Base-by-base conservation (phyloP, 2,888 invertebrate genomes). In the Aricia artaxerxes region DNA sequence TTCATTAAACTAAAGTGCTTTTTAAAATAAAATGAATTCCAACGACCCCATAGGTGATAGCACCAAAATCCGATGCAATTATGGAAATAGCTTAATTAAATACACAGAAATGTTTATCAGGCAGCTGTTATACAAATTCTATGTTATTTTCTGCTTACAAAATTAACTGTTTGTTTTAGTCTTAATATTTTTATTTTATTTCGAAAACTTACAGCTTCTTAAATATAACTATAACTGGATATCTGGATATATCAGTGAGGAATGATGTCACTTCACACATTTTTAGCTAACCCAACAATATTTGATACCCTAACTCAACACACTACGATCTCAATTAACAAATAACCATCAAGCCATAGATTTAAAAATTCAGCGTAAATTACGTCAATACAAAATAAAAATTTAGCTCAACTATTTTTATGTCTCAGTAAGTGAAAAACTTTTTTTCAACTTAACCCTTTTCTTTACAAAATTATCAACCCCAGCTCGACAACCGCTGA, bases 51-150 rank as follows among this genome's bases (percentile, higher is more conserved):
- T 75, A 76, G 53, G 53, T 76, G 76, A 76, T 57, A 35, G 16
- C 44, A 57, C 38, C 44, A 16, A 76, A 35, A 16, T 53, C 31
- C 76, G 13, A 16, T 76, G 57, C 35, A 76, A 76, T 57, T 76
- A 76, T 76, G 76, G 76, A 76, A 76, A 76, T 76, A 57, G 83
- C 82, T 83, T 83, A 84, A 85, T 86, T 86, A 87, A 85, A 57
- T 57, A 16, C 57, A 16, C 86, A 84, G 83, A 82, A 83, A 84
- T 84, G 84, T 84, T 84, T 83, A 85, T 85, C 84, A 83, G 82
- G 35, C 31, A 13, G 49, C 72, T 73, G 16, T 79, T 77, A 80
- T 73, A 77, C 53, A 75, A 75, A 40, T 16, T 76, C 16, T 53
- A n/a, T 53, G 53, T 76, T 53, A 57, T 35, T 35, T 57, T 35